Evolutionary conservation across 2,113 vertebrate species (phyloP), one percentile per base, ranked within the genome.

Genomic region (Sakesphorus luctuosus): DNA sequence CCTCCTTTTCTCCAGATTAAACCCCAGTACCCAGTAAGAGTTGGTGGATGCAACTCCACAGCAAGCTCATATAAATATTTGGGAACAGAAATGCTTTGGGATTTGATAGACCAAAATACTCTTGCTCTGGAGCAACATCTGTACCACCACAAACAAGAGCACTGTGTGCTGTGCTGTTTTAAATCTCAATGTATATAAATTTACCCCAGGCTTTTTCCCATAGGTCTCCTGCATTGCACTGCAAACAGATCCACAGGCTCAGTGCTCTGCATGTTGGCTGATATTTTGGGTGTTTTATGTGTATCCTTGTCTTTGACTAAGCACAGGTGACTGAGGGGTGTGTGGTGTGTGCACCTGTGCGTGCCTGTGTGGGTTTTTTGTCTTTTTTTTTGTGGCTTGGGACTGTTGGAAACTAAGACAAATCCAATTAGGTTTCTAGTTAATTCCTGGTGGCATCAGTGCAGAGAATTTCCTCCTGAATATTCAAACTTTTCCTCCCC

Each of bases 381-480:
- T 53, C 25, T 47, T 55, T 36, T 55, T 36, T 53, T 71, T 69
- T 36, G 10, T 36, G 18, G 18, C 35, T 68, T 35, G 6, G 29
- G 4, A 35, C 44, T 53, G 19, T 52, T 68, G 62, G 18, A 46
- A 18, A 43, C 23, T 20, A 43, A 74, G 25, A 4, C 26, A 85
- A 35, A 92, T 40, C 23, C 65, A 55, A 46, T 91, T 59, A 59
- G 16, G 24, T 75, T 80, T 69, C 33, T 50, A 50, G 18, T 71
- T 84, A 81, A 47, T 89, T 18, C 21, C 66, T 89, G 7, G 52
- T 38, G 66, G 73, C 74, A 67, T 44, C 44, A 11, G 67, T 72
- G 55, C 53, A 50, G 80, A 71, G 69, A 62, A 53, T 94, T 91
- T 96, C 56, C 56, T 91, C 52, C 33, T 74, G 46, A 86, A 74